phyloP scores from a whole-genome alignment of 2,797 vertebrate species.

The Phaenicophaeus curvirostris region DNA sequence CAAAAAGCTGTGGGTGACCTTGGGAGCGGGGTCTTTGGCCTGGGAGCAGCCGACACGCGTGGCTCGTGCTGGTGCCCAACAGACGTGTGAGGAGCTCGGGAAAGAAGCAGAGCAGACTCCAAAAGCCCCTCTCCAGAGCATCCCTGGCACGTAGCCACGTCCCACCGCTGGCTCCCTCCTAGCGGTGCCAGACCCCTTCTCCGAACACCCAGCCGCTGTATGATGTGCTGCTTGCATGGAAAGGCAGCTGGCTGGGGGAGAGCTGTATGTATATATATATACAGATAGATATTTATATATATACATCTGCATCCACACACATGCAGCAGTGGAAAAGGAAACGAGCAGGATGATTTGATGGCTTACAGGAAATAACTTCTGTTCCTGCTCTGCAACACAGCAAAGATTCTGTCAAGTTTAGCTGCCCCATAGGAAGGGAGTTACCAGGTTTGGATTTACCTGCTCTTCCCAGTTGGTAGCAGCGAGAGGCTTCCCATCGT shows the following conservation, averaged over 20 bases:
- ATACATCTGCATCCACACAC: background rate
- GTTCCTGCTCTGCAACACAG: background rate
- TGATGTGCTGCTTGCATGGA: background rate
- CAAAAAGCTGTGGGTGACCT: background rate
- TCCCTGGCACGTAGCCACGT: background rate
- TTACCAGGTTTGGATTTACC: background rate
- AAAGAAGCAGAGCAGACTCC: background rate
- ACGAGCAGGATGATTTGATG: background rate
- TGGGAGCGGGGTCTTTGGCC: background rate
- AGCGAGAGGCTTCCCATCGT: background rate
- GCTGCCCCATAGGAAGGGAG: background rate
- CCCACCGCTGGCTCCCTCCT: background rate
- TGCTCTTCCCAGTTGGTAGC: background rate
- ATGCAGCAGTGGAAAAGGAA: constrained; percentile 26
- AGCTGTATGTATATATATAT: background rate
- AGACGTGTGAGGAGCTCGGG: background rate
- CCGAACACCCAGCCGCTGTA: background rate
- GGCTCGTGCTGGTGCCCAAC: background rate
- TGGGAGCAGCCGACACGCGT: background rate
- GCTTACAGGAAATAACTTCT: background rate
- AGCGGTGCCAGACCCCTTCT: background rate
- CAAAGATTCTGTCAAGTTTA: background rate
- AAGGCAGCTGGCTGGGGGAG: constrained; percentile 28
- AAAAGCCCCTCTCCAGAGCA: constrained; percentile 16
- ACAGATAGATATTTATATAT: background rate